Evolutionary conservation across 2,888 invertebrate species (phyloP), one percentile per base, ranked within the genome.

Genomic region (Brachynemurus nebulosus): DNA sequence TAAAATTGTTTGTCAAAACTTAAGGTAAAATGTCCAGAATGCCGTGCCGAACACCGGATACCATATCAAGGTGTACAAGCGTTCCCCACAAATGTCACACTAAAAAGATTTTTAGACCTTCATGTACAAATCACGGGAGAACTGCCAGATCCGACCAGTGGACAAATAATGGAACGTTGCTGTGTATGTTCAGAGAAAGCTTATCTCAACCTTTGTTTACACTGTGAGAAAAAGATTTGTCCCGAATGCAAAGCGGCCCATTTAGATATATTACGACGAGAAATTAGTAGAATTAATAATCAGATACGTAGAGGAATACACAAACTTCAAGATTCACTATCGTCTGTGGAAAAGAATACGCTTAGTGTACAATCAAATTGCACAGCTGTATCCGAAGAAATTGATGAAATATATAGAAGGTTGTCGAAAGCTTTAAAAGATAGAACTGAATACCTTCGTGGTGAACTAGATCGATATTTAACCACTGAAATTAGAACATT

Each of bases 11-110:
- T 63, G 14, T n/a, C n/a, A n/a, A n/a, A n/a, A n/a, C n/a, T n/a
- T n/a, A 67, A 86, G 86, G 88, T 95, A 49, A 92, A 92, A 74
- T 96, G 96, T 71, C 96, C 96, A 60, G 95, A 96, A 78, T 96
- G 96, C 65, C 80, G 95, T 50, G 91, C 92, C 47, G 95, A 95
- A 68, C 95, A 95, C 70, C 78, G 92, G 54, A 91, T 95, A 59
- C 93, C 95, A 36, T 91, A 91, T 67, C 89, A 89, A 68, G 95
- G 95, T 35, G 84, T 90, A 4, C 86, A 88, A 61, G 89, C 89
- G 49, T 95, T 90, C 64, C 95, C 95, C 42, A 93, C 91, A 61
- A 96, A 96, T 68, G 91, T 95, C 30, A 96, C 95, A 47, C 73
- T 96, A 40, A 88, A 91, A 65, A 76, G 93, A 56, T 96, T 96